phyloP scores from a whole-genome alignment of 2,113 vertebrate genomes.

The Aptenodytes patagonicus region DNA sequence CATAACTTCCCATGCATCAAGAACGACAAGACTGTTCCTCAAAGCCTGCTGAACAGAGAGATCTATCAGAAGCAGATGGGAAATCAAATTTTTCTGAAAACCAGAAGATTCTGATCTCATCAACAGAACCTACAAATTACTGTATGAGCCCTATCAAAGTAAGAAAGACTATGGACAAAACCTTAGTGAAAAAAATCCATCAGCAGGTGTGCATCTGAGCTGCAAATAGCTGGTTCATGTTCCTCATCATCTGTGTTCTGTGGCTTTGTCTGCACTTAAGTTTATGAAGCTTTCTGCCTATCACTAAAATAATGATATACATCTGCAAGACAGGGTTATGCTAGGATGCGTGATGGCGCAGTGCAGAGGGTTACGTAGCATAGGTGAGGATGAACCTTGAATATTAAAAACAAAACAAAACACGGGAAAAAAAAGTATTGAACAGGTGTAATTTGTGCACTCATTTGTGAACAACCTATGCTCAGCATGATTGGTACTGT shows the following conservation, averaged over 20 bases:
- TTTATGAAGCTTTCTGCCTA: background rate
- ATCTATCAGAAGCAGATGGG: slow-evolving; percentile 11
- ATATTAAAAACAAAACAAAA: background rate
- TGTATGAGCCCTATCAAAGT: background rate
- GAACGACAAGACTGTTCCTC: background rate
- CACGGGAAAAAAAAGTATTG: background rate
- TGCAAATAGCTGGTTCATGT: background rate
- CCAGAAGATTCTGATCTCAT: background rate
- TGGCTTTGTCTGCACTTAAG: background rate
- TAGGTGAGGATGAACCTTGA: background rate
- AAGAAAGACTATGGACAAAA: background rate
- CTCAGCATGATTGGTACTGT: background rate
- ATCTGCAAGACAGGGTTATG: background rate
- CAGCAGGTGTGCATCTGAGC: background rate
- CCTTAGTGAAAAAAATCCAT: background rate
- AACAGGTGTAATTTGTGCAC: background rate
- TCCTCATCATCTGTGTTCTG: background rate
- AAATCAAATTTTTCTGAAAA: slow-evolving; percentile 30
- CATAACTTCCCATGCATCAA: background rate
- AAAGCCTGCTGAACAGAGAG: background rate
- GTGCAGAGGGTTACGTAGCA: background rate
- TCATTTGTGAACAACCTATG: background rate
- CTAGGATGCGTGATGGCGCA: background rate
- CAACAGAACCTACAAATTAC: background rate
- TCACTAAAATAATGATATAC: background rate